Evolutionary conservation across 2,113 vertebrate species (phyloP).

Genomic region (human (Homo sapiens)): GRCh38 chr20:13513001-13513500

Average conservation of each 20-base stretch:
- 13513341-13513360: background rate
- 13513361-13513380: background rate
- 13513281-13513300: background rate
- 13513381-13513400: background rate
- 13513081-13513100: too few species aligned
- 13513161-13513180: background rate
- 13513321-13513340: background rate
- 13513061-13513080: too few species aligned
- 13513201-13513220: conserved; percentile 23
- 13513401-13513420: background rate
- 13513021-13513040: too few species aligned
- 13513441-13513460: background rate
- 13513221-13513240: conserved; percentile 8
- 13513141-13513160: conserved; percentile 15
- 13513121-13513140: background rate
- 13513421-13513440: background rate
- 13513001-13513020: too few species aligned
- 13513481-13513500: background rate
- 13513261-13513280: background rate
- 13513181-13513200: background rate
- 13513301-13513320: background rate
- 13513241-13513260: background rate
- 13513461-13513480: background rate
- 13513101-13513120: background rate
- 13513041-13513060: too few species aligned